Evolutionary conservation across 2,113 vertebrate species (phyloP).

Genomic region (Accipiter virgatus): DNA sequence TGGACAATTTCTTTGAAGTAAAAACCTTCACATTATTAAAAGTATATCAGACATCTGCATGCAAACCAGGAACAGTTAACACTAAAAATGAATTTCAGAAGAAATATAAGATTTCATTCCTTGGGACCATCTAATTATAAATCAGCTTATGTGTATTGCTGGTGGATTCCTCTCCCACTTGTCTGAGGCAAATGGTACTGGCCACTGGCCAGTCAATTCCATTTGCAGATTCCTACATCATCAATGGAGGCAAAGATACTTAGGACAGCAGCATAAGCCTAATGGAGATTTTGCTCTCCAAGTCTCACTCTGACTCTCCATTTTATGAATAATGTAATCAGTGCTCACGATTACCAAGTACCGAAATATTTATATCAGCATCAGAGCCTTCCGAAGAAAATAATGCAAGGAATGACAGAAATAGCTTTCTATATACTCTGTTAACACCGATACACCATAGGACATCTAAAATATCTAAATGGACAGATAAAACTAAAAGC

Average conservation of each 20-base stretch:
- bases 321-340: not conserved
- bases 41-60: not conserved
- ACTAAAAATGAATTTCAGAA: not conserved
- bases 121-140: not conserved
- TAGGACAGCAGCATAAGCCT: not conserved
- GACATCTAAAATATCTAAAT: not conserved
- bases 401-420: not conserved
- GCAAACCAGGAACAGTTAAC: not conserved
- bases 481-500: conserved; percentile 28
- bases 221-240: not conserved
- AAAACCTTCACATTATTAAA: not conserved
- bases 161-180: not conserved
- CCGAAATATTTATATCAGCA: not conserved
- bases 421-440: not conserved
- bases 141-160: not conserved
- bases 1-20: not conserved
- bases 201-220: not conserved
- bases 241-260: not conserved
- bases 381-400: not conserved
- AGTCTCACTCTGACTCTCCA: not conserved
- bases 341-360: not conserved
- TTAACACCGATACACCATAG: not conserved
- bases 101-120: not conserved
- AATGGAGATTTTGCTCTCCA: not conserved
- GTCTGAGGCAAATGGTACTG: not conserved